phyloP scores from a whole-genome alignment of 2,113 vertebrate species.

The Oreochromis tanganicae region DNA sequence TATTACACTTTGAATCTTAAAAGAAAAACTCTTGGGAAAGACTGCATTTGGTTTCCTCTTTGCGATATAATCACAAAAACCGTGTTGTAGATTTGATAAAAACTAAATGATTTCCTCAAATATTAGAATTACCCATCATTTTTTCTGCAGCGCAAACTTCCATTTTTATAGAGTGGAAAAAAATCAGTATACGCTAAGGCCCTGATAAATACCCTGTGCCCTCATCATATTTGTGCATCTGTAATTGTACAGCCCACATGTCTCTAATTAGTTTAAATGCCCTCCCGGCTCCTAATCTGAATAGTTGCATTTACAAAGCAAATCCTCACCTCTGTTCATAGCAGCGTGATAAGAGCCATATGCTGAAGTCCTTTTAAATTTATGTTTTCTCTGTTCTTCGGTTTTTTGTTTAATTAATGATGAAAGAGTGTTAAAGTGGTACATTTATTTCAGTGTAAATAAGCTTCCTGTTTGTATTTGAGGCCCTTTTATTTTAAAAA shows the following conservation, averaged over 20 bases:
- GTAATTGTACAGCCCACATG: constrained; percentile 18
- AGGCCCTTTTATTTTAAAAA: fast-evolving
- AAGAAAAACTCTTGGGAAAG: not conserved
- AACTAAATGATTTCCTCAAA: not conserved
- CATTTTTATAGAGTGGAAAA: not conserved
- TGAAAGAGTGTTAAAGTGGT: not conserved
- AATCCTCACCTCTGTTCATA: not conserved
- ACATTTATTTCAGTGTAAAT: not conserved
- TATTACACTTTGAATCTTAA: not conserved
- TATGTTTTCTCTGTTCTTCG: not conserved
- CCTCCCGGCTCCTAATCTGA: constrained; percentile 5
- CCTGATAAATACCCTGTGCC: not conserved
- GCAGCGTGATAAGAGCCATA: not conserved
- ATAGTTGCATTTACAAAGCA: constrained; percentile 14
- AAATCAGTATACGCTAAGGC: not conserved
- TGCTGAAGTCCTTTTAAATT: not conserved
- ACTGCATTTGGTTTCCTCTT: not conserved
- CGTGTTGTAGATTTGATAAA: not conserved
- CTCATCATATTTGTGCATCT: constrained; percentile 3
- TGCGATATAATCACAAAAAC: not conserved
- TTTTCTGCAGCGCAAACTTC: not conserved
- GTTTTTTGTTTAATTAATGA: not conserved
- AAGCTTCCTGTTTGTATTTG: not conserved
- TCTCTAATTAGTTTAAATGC: constrained; percentile 33
- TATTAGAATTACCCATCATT: not conserved